These are phyloP conservation scores for Ornithorhynchus anatinus DNA, from an alignment of 2,113 vertebrate genomes.

Conservation along the genomic window DNA sequence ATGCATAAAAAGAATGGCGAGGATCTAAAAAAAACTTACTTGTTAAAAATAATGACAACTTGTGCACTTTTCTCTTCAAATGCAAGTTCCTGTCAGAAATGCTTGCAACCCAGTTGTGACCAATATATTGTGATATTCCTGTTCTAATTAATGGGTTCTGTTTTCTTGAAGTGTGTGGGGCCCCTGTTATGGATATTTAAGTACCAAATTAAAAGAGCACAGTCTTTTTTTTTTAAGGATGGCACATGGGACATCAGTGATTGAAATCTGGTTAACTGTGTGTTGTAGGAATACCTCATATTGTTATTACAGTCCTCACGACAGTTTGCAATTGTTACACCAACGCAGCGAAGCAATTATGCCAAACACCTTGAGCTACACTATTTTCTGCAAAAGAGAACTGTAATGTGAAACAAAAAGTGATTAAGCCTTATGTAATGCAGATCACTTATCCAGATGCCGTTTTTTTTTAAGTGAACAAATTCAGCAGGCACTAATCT, in stretches of 20 bases:
- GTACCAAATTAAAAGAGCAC: conserved; percentile 65
- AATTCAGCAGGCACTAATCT: not conserved
- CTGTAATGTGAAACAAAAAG: too few species aligned
- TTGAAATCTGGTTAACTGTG: conserved; percentile 64
- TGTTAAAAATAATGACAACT: conserved; percentile 72
- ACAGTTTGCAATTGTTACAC: conserved; percentile 51
- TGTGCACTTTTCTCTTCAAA: conserved; percentile 62
- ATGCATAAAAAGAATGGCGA: conserved; percentile 49
- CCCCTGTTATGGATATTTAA: conserved; percentile 59
- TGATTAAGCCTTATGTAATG: too few species aligned
- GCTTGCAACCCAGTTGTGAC: conserved; percentile 48
- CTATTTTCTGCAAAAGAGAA: too few species aligned
- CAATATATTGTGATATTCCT: conserved; percentile 38
- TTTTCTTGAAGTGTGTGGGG: conserved; percentile 67
- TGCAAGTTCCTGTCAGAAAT: conserved; percentile 59
- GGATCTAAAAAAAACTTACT: conserved; percentile 52
- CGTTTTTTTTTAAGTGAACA: too few species aligned
- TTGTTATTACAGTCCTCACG: conserved; percentile 56
- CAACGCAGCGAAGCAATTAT: conserved; percentile 41
- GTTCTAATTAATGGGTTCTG: conserved; percentile 61
- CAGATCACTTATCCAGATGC: too few species aligned
- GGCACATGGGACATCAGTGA: conserved; percentile 59
- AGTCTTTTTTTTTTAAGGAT: conserved; percentile 65
- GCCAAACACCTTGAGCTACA: too few species aligned
- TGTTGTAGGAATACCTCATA: conserved; percentile 51